Conservation (phyloP, 2,113 vertebrate genomes). For the Xerus inauris region DNA sequence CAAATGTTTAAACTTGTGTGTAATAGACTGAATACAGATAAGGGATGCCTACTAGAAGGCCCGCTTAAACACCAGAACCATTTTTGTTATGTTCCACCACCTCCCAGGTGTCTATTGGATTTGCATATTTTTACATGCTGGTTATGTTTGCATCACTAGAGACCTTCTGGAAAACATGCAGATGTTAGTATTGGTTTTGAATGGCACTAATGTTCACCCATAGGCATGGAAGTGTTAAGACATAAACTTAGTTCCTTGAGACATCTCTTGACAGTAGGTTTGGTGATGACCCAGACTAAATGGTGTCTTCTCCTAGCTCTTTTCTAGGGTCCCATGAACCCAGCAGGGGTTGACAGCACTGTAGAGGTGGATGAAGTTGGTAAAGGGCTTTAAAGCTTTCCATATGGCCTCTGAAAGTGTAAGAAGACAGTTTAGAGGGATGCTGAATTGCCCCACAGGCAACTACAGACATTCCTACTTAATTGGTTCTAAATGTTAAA, state of each 20-base stretch:
- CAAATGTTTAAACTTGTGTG: background rate
- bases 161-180: background rate
- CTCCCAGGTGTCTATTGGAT: background rate
- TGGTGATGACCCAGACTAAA: background rate
- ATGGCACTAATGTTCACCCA: background rate
- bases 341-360: background rate
- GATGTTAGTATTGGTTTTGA: background rate
- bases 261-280: background rate
- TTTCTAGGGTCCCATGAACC: background rate
- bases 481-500: background rate
- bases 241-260: background rate
- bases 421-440: background rate
- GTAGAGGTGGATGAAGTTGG: background rate
- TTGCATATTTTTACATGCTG: background rate
- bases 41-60: background rate
- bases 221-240: background rate
- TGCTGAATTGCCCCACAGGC: background rate
- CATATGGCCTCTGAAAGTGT: background rate
- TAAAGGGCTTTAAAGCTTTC: background rate
- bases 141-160: background rate
- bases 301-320: background rate
- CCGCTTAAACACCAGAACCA: background rate
- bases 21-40: background rate
- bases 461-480: background rate
- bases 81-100: no score